phyloP scores from a whole-genome alignment of 2,113 vertebrate species.

The Aldabrachelys gigantea region DNA sequence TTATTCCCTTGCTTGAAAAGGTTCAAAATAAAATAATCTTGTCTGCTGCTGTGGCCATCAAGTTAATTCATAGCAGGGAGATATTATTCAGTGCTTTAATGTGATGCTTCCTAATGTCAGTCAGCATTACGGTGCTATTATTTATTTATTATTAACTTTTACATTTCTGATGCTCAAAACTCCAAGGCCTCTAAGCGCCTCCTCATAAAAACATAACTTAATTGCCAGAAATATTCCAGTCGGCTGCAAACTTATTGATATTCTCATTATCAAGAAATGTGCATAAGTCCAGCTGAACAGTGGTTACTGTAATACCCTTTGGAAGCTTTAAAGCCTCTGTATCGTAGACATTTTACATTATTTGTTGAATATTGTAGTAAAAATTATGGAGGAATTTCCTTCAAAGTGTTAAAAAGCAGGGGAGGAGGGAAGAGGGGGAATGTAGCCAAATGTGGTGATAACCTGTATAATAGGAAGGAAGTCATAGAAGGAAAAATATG shows the following conservation, averaged over 20 bases:
- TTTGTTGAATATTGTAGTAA: neutral
- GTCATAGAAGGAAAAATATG: neutral
- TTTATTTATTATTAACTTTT: neutral
- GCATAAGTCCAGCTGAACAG: neutral
- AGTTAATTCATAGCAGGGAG: neutral
- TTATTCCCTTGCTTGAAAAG: neutral
- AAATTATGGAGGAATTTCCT: neutral
- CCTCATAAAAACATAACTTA: neutral
- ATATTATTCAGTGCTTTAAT: slow-evolving; percentile 27
- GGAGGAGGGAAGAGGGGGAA: neutral
- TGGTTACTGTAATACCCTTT: neutral
- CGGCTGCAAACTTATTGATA: neutral
- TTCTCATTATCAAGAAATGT: neutral
- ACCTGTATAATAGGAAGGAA: neutral
- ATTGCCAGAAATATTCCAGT: neutral
- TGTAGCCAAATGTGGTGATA: neutral
- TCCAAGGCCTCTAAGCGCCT: neutral
- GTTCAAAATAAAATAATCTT: neutral
- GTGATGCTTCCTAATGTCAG: neutral
- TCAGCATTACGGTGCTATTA: neutral
- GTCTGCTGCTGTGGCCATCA: neutral
- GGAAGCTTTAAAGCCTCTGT: neutral
- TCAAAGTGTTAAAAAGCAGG: neutral
- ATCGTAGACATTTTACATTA: neutral
- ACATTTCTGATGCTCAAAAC: neutral